Percentiles rank a stretch among this genome's conserved stretches.
Conservation (phyloP, 2,113 vertebrate species). For the Chauna torquata region DNA sequence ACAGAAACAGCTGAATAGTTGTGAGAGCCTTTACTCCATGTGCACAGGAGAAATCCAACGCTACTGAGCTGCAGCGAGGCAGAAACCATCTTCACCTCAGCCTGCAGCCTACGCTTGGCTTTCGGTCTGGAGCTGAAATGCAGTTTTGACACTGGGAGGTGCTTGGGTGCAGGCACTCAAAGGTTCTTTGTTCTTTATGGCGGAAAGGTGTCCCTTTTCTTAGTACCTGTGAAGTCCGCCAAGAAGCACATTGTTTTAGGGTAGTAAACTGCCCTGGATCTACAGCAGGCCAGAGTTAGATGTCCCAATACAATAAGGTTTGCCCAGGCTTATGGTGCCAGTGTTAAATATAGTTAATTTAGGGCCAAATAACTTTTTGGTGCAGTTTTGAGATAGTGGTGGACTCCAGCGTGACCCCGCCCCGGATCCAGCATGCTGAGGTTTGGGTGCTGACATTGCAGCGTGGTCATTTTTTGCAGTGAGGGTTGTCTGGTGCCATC, state of each 20-base stretch:
- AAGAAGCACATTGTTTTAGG: background rate
- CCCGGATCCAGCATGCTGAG: background rate
- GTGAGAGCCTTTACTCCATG: background rate
- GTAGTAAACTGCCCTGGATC: background rate
- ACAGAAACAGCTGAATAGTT: constrained; percentile 26
- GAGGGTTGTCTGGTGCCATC: background rate
- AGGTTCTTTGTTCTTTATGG: background rate
- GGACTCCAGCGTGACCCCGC: background rate
- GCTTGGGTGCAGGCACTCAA: background rate
- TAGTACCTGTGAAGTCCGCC: background rate
- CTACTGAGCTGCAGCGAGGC: background rate
- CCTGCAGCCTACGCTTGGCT: background rate
- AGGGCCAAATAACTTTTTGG: background rate
- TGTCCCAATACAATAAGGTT: background rate
- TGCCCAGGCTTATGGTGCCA: background rate
- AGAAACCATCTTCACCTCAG: background rate
- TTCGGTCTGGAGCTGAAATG: background rate
- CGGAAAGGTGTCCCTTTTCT: background rate
- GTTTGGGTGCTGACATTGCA: background rate
- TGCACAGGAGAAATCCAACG: background rate
- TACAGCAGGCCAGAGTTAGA: background rate
- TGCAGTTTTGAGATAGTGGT: background rate
- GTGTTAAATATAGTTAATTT: background rate
- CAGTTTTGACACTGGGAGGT: background rate
- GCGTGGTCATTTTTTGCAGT: background rate